A percentile compares a stretch with the other conserved stretches of the same genome.
Conservation (phyloP, 2,888 invertebrate species). For the Chesias legatella region DNA sequence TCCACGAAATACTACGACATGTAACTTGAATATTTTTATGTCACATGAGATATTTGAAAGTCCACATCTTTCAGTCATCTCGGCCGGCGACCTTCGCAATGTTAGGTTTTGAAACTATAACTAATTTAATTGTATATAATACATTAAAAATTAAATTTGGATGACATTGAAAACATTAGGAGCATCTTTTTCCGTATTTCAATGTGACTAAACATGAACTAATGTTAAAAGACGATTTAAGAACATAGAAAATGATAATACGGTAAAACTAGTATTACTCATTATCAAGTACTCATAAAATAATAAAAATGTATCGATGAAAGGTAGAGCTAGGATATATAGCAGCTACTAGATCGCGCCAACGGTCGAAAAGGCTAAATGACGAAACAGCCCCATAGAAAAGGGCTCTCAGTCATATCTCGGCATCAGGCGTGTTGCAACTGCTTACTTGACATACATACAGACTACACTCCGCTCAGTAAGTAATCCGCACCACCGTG, state of each 20-base stretch:
- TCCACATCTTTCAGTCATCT: constrained; percentile 47
- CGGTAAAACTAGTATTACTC: no score
- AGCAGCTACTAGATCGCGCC: constrained; percentile 27
- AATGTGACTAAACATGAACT: no score
- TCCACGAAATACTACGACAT: constrained; percentile 38
- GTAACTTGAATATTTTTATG: constrained; percentile 39
- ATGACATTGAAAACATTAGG: no score
- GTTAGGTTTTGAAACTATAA: constrained; percentile 44
- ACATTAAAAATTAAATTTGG: constrained; percentile 4
- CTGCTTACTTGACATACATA: constrained; percentile 70
- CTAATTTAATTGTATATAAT: constrained; percentile 28
- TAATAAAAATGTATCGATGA: constrained; percentile 12
- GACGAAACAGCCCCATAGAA: constrained; percentile 54
- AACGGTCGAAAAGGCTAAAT: constrained; percentile 27
- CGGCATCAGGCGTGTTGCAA: constrained; percentile 59
- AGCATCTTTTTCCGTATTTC: no score
- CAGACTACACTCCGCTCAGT: constrained; percentile 34
- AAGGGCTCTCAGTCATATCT: constrained; percentile 65
- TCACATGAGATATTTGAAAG: constrained; percentile 57
- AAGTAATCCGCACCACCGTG: constrained; percentile 47
- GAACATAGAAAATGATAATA: no score
- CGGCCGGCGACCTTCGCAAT: constrained; percentile 43
- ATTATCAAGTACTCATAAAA: no score
- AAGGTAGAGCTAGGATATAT: constrained; percentile 11
- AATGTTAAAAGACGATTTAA: no score